Evolutionary conservation across 2,113 vertebrate genomes (phyloP).

Genomic region (Eulemur rufifrons): DNA sequence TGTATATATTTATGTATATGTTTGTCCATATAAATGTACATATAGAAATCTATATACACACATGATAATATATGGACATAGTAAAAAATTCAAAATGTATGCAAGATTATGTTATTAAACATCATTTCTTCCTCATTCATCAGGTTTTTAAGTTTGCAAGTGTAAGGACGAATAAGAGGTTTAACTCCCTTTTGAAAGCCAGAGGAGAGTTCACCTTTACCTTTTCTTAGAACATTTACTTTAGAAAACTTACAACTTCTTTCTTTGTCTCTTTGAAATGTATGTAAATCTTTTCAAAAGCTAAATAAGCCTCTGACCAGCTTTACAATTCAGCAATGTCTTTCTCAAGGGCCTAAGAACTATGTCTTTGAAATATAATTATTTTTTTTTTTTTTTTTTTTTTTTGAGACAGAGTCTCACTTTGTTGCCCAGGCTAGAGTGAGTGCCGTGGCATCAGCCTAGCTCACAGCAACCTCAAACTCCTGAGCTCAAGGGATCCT

Average conservation of each 20-base stretch:
- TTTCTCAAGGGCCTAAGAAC: background rate
- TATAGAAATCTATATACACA: background rate
- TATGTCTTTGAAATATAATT: background rate
- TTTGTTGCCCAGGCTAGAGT: no score
- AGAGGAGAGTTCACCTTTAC: background rate
- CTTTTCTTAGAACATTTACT: background rate
- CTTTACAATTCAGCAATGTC: background rate
- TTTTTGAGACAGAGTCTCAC: no score
- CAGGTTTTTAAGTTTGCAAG: background rate
- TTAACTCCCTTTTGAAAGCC: background rate
- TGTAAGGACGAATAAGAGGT: background rate
- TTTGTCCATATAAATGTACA: background rate
- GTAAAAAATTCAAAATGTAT: background rate
- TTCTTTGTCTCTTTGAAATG: background rate
- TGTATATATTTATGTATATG: background rate
- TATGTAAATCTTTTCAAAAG: background rate
- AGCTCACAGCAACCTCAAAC: no score
- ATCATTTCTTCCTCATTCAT: background rate
- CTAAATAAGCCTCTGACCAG: background rate
- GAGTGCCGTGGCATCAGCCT: no score
- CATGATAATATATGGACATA: background rate
- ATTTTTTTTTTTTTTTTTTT: no score
- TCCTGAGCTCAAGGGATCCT: no score
- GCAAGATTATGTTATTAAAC: background rate
- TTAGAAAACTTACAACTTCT: background rate